Base-by-base conservation (phyloP, 2,113 vertebrate species). In the Lichenostomus cassidix region DNA sequence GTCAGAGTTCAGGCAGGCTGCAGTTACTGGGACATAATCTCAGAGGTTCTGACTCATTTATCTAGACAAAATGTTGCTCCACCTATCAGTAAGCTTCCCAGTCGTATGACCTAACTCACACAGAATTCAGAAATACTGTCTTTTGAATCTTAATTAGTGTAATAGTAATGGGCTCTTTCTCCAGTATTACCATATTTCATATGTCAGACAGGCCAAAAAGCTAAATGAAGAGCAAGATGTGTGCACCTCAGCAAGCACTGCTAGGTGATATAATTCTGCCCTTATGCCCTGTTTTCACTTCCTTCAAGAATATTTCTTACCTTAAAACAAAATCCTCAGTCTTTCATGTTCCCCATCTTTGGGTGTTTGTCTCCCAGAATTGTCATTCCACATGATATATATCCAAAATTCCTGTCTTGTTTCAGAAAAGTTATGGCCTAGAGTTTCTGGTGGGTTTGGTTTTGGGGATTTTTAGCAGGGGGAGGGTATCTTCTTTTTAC, bases 381-480 rank as follows among this genome's bases (percentile, higher is more conserved):
- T 42, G 31, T 35, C 35, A 64, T 76, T 76, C 67, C 29, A 50
- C 15, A 6, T 35, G 14, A 41, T 52, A 27, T 42, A 52, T 37
- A 83, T 37, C 19, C 15, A 21, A 53, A 83, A 58, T 9, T 39
- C 23, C 25, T 29, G 15, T 73, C 28, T 64, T 62, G 25, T 37
- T 80, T 73, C 49, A 70, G 35, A 63, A 64, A 53, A 53, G 0
- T 16, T 46, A n/a, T 16, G 6, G 3, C 11, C 33, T 18, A 20
- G 8, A 17, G 44, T 35, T 91, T 29, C 7, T 19, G 16, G 8
- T 21, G 15, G 9, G 13, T 67, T 75, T 46, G 1, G 15, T 56
- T 77, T 50, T 1, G 5, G 7, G 2, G 7, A 0, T 12, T 33
- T 68, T 39, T 9, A 2, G 9, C 4, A 2, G 3, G 24, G 2